Evolutionary conservation across 2,113 vertebrate species (phyloP), one percentile per base, ranked within the genome.

Genomic region (Morone chrysops): DNA sequence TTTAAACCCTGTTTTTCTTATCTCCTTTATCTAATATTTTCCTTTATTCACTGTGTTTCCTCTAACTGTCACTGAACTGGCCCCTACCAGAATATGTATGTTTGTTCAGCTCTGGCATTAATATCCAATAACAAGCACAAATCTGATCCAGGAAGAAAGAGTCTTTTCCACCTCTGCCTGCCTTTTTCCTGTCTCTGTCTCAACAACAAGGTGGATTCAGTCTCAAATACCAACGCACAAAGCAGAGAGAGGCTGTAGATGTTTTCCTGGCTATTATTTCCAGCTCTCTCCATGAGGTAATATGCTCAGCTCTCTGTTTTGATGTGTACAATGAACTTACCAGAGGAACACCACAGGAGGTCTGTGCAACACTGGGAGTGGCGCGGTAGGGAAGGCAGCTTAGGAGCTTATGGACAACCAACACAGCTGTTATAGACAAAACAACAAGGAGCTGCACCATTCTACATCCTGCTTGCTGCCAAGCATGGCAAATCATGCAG

Each of bases 401-500:
- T 81, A 87, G 84, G 66, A 89, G 87, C 90, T 90, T 89, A 89
- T 80, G 81, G 87, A 88, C 87, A 84, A 69, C 62, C 79, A 82
- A 51, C 87, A 89, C 91, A 91, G 90, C 90, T 91, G 89, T 38
- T 89, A 45, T 9, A 88, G 79, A 89, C 87, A 79, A 90, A 91
- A 87, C 84, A 83, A 86, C 82, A 81, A 2, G 18, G 69, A 76
- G 83, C 71, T 20, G 51, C 31, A 41, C 47, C 17, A 13, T 31
- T 61, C 60, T 41, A 17, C 73, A 68, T 51, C 56, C 68, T 48
- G 74, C 78, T 63, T n/a, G 61, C 53, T 86, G 78, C 78, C 70
- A 75, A 79, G 20, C 62, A 20, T 25, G 41, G 70, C 31, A 68
- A 70, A 85, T 66, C 75, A 73, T 40, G 54, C 82, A 4, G 70